These are phyloP conservation scores for Emberiza fucata DNA, from an alignment of 2,113 vertebrate genomes.

Conservation along the genomic window DNA sequence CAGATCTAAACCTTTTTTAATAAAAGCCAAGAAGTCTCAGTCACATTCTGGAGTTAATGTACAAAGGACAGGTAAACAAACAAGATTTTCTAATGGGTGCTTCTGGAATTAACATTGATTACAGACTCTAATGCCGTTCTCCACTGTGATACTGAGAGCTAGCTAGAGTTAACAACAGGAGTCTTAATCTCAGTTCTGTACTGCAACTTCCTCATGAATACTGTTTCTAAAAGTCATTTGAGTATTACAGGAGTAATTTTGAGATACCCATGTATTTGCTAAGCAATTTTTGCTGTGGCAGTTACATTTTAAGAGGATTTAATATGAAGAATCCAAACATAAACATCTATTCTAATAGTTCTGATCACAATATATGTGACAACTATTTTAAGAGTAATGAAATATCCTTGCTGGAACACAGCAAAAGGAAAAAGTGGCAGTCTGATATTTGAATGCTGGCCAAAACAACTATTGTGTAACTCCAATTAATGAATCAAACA, in stretches of 20 bases:
- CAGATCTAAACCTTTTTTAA: neutral
- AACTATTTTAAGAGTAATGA: neutral
- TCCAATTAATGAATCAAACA: neutral
- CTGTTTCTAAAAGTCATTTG: neutral
- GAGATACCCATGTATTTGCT: neutral
- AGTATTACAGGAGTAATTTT: neutral
- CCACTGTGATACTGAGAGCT: neutral
- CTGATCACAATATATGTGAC: neutral
- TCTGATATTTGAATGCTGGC: neutral
- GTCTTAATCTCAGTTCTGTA: neutral
- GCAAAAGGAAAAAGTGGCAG: neutral
- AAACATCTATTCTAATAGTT: neutral
- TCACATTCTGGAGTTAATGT: neutral
- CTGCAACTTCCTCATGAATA: neutral
- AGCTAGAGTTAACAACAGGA: neutral
- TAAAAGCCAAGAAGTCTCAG: neutral
- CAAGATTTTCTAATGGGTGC: neutral
- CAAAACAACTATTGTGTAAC: neutral
- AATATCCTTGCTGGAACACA: neutral
- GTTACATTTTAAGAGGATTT: neutral
- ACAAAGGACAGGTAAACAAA: neutral
- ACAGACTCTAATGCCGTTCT: neutral
- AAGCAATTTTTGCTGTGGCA: neutral
- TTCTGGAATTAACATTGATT: neutral
- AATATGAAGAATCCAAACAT: neutral